Evolutionary conservation across 1,140 invertebrate species (phyloP).

Genomic region (Tetragonula clypearis): DNA sequence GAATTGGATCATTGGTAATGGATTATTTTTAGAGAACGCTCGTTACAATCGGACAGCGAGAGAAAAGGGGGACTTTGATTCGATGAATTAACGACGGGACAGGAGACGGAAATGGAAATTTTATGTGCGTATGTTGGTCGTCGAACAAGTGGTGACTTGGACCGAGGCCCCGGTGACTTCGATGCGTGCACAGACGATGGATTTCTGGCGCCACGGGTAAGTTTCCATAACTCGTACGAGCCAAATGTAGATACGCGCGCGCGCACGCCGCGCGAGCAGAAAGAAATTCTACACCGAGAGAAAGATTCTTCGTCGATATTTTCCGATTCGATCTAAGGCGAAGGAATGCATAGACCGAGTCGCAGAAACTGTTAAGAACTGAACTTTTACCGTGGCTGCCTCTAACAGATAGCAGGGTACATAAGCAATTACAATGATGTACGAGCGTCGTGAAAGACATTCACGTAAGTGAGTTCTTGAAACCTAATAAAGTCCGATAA

Average conservation of each 20-base stretch:
- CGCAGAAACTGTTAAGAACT: not conserved
- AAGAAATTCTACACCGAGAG: not conserved
- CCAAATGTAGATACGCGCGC: not conserved
- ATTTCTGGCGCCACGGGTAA: slow-evolving; percentile 42
- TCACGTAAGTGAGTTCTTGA: not conserved
- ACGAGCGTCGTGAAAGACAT: not conserved
- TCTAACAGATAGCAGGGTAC: not conserved
- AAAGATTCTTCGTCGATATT: not conserved
- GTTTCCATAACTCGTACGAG: not conserved
- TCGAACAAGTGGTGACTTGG: slow-evolving; percentile 26
- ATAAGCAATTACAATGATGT: slow-evolving; percentile 4
- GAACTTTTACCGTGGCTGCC: not conserved
- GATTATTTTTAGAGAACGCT: not conserved
- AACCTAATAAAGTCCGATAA: not conserved
- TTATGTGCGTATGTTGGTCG: not conserved
- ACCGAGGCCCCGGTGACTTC: slow-evolving; percentile 41
- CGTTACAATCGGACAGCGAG: not conserved
- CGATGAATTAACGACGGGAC: not conserved
- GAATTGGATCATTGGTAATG: not conserved
- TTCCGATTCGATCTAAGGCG: not conserved
- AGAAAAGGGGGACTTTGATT: not conserved
- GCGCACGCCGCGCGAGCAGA: not conserved
- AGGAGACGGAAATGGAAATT: not conserved
- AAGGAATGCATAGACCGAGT: not conserved
- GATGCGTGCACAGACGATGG: slow-evolving; percentile 43